Evolutionary conservation across 2,797 vertebrate species (phyloP), one percentile per base, ranked within the genome.

Genomic region (Coranthus polyacanthus): DNA sequence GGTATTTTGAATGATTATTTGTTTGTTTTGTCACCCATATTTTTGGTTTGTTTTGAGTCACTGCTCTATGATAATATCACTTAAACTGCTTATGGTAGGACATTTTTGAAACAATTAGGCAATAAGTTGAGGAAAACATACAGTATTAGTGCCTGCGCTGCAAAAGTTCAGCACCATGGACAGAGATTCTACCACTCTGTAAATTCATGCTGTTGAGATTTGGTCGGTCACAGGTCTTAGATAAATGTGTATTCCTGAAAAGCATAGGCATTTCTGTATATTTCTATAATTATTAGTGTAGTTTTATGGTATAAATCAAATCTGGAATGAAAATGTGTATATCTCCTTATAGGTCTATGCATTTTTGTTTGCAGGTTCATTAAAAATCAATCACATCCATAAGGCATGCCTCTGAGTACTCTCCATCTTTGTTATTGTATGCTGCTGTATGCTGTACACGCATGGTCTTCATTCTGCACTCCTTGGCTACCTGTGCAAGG

Each of bases 141-240:
- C 26, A 29, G 22, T 24, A 5, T 3, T 29, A 29, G 26, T n/a
- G 17, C 21, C 6, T 39, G 17, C 0, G 7, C 18, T 20, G n/a
- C 2, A n/a, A n/a, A 9, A 1, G 4, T 74, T 80, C 74, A 80
- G 68, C 59, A 65, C 80, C 70, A 72, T 0, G 66, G 71, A 81
- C 73, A 74, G 77, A 17, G 39, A 12, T 11, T 26, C 12, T 36
- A 7, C 20, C 12, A n/a, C n/a, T n/a, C n/a, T n/a, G n/a, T n/a
- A n/a, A n/a, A n/a, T n/a, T n/a, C n/a, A n/a, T n/a, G n/a, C n/a
- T n/a, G n/a, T n/a, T n/a, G n/a, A n/a, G n/a, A n/a, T n/a, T n/a
- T n/a, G n/a, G n/a, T n/a, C n/a, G n/a, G n/a, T 26, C 24, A 26
- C 24, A 26, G 24, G 24, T 6, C 24, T 3, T 26, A 26, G 24